Conservation (phyloP, 2,888 invertebrate genomes). For the Pecten maximus region DNA sequence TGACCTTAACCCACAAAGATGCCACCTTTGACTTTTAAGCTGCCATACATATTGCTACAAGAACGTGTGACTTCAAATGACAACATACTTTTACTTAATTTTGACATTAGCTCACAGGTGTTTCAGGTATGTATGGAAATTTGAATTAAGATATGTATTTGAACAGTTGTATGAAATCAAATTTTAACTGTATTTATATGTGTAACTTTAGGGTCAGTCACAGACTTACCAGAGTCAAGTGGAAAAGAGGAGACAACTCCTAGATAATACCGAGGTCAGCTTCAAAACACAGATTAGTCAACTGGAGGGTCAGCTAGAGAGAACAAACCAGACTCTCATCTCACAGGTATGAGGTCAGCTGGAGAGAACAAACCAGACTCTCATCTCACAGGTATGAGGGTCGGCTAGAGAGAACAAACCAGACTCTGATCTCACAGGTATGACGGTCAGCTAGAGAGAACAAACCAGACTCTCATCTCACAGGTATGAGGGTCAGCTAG, state of each 20-base stretch:
- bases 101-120: neutral
- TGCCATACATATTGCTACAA: too few relatives aligned
- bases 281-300: constrained; percentile 74
- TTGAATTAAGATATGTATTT: neutral
- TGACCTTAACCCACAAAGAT: too few relatives aligned
- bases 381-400: constrained; percentile 74
- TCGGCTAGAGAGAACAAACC: too few relatives aligned
- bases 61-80: neutral
- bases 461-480: too few relatives aligned
- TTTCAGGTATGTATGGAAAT: neutral
- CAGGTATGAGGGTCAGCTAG: too few relatives aligned
- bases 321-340: constrained; percentile 70
- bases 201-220: constrained; percentile 69
- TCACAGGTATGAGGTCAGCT: too few relatives aligned
- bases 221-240: constrained; percentile 76
- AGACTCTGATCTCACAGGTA: too few relatives aligned
- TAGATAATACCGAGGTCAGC: constrained; percentile 74
- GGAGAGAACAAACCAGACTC: constrained; percentile 68
- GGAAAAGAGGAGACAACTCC: constrained; percentile 72
- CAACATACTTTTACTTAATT: neutral
- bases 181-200: neutral
- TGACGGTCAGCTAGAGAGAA: too few relatives aligned
- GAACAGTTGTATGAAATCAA: too few relatives aligned
- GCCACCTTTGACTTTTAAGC: too few relatives aligned
- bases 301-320: constrained; percentile 73